phyloP scores from a whole-genome alignment of 2,113 vertebrate genomes.

The Casuarius casuarius region DNA sequence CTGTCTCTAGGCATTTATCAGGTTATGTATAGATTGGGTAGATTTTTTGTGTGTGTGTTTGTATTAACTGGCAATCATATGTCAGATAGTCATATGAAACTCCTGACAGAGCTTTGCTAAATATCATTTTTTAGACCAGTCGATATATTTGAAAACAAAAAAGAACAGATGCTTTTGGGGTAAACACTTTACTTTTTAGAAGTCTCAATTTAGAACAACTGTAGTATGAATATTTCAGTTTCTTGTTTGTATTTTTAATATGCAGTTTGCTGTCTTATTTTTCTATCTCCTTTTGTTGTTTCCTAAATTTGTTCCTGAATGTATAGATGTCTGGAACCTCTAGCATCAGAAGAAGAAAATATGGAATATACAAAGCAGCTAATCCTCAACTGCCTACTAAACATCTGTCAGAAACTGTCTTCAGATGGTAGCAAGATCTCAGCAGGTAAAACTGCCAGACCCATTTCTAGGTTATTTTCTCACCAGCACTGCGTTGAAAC shows the following conservation, averaged over 20 bases:
- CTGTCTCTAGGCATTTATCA: background rate
- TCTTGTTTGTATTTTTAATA: background rate
- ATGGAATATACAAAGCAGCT: constrained; percentile 95
- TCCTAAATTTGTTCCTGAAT: background rate
- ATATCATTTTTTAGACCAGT: background rate
- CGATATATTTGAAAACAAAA: background rate
- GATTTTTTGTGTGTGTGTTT: background rate
- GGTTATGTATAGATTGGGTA: background rate
- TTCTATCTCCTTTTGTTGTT: background rate
- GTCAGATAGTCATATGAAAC: background rate
- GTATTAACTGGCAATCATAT: background rate
- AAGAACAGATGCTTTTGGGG: background rate
- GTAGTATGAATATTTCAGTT: background rate
- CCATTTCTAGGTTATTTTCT: background rate
- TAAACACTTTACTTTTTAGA: background rate
- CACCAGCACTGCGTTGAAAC: background rate
- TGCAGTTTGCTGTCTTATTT: background rate
- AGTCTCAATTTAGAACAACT: background rate
- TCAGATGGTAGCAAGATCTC: constrained; percentile 77
- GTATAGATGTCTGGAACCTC: constrained; percentile 84
- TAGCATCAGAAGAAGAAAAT: constrained; percentile 75
- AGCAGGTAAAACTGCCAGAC: constrained; percentile 74
- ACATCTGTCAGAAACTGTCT: constrained; percentile 86
- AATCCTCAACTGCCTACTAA: constrained; percentile 91
- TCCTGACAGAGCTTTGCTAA: background rate